Base-by-base conservation (phyloP, 1,140 invertebrate genomes). In the Euura saliciscinereae region DNA sequence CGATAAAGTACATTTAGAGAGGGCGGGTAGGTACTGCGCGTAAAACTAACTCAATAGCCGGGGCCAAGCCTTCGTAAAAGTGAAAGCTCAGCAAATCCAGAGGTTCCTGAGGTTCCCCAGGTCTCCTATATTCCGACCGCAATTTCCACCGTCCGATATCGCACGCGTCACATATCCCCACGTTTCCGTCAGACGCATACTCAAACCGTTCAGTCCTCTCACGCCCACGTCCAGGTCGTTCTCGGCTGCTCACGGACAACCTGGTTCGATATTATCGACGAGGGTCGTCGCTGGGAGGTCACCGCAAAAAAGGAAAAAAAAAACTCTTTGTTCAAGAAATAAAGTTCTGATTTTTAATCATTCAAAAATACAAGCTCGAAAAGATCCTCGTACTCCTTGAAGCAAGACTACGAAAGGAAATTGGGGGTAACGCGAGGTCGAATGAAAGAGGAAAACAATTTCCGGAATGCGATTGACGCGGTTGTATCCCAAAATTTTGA, bases 41-140 rank as follows among this genome's bases (percentile, higher is more conserved):
- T 79, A 79, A 79, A 79, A 77, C 78, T 71, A 71, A 72, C 72
- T 68, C 70, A 51, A 72, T 65, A 66, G 10, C 44, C 59, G 51
- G 10, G 45, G 45, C 71, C 8, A 51, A 74, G 72, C 46, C 68
- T 45, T 6, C 6, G 6, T 8, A 78, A 79, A 78, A 81, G 78
- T 75, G 77, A 78, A 81, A 79, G 74, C 78, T 79, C 79, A 79
- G 80, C 80, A 45, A 74, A 79, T 45, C 28, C 45, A 43, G 59
- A 65, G 67, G 42, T 68, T 28, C 28, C 28, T 28, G 28, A 28
- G 28, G 28, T 28, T 28, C 28, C 68, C 68, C 46, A 42, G 43
- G 10, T 2, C 13, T 11, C 13, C 8, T 8, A 8, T 59, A 59
- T 59, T 59, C 51, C 51, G 51, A 59, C 51, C 51, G 51, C 51